Base-by-base conservation (phyloP, 2,888 invertebrate species). In the Rhabditophanes sp. region DNA sequence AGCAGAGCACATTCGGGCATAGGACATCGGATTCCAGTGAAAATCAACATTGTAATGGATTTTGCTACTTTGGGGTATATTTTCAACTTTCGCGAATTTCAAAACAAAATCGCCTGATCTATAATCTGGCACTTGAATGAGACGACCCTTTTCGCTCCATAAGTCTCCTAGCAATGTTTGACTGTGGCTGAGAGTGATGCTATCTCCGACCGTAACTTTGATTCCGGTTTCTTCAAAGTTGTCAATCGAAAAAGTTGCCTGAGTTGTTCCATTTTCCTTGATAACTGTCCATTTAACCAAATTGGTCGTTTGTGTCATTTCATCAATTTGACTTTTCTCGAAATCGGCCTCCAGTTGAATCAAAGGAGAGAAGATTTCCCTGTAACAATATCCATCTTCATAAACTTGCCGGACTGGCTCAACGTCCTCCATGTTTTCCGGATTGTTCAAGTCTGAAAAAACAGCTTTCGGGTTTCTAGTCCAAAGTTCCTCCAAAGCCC, bases 201-300 rank as follows among this genome's bases (percentile, higher is more conserved):
- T 96, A 71, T 96, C 96, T 5, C 96, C 96, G 65, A 90, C 90
- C 90, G 96, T 93, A 33, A 96, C 69, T 65, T 88, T 85, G 84
- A 93, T 88, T n/a, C n/a, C n/a, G n/a, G n/a, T n/a, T n/a, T n/a
- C n/a, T n/a, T n/a, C n/a, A n/a, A n/a, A n/a, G n/a, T n/a, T n/a
- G n/a, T n/a, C n/a, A n/a, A n/a, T n/a, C n/a, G n/a, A n/a, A n/a
- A n/a, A n/a, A n/a, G n/a, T n/a, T n/a, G n/a, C n/a, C n/a, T n/a
- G n/a, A n/a, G n/a, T n/a, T n/a, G n/a, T n/a, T n/a, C n/a, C n/a
- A n/a, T n/a, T n/a, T n/a, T n/a, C n/a, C n/a, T n/a, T n/a, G n/a
- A n/a, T n/a, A n/a, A n/a, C n/a, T n/a, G n/a, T n/a, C n/a, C n/a
- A n/a, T n/a, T n/a, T n/a, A n/a, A n/a, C n/a, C n/a, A n/a, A n/a